These are phyloP conservation scores for Hipposideros larvatus DNA, from an alignment of 2,797 vertebrate species.

Conservation along the genomic window DNA sequence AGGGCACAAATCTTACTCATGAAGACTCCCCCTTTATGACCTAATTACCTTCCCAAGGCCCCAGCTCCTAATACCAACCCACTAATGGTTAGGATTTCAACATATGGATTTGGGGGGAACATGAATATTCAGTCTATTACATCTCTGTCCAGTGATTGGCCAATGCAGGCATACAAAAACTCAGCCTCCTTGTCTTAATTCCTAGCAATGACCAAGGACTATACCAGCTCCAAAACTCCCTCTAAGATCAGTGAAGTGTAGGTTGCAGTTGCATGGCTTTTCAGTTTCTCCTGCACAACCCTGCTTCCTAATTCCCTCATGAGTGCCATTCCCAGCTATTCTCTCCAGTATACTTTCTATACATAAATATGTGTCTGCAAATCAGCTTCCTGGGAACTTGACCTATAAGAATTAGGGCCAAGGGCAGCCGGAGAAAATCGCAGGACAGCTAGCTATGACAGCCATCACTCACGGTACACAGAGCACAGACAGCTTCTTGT, in stretches of 20 bases:
- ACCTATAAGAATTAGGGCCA: background rate
- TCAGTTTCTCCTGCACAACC: background rate
- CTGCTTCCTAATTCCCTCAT: background rate
- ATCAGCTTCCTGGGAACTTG: background rate
- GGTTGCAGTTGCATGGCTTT: background rate
- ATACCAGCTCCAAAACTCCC: no score
- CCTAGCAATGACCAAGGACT: rapidly evolving
- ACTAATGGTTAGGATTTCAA: background rate
- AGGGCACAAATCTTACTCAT: background rate
- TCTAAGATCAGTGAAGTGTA: rapidly evolving
- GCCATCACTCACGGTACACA: rapidly evolving
- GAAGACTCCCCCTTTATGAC: no score
- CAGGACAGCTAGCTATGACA: rapidly evolving
- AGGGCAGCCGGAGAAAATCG: background rate
- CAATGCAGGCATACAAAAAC: no score
- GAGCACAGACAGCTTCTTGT: no score
- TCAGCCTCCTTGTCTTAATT: no score
- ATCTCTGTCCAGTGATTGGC: background rate
- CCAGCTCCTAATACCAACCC: background rate
- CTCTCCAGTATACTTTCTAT: background rate
- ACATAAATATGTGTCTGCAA: background rate
- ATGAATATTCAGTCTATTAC: background rate
- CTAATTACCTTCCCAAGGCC: background rate
- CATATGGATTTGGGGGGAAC: background rate
- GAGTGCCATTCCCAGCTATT: background rate